phyloP scores from a whole-genome alignment of 2,113 vertebrate species.

The Elephantulus edwardii region DNA sequence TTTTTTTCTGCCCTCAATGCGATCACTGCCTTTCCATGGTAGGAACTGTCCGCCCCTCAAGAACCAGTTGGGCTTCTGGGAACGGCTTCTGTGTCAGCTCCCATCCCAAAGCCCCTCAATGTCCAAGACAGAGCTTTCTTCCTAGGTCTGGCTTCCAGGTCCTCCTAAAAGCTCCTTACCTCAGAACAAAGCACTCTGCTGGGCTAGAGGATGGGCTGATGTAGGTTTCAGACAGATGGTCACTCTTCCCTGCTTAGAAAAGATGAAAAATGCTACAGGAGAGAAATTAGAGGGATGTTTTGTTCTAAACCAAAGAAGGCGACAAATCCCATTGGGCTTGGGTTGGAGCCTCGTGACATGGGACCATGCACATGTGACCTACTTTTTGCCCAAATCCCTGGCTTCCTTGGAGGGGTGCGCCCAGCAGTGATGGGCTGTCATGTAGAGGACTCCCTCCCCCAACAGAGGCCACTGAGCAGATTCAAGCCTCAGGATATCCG shows the following conservation, averaged over 20 bases:
- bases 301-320: conserved; percentile 76
- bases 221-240: conserved; percentile 83
- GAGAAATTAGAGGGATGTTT: conserved; percentile 84
- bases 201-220: conserved; percentile 75
- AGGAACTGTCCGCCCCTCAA: too few relatives aligned
- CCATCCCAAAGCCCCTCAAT: not conserved
- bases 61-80: not conserved
- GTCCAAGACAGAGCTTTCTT: not conserved
- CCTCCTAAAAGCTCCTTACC: conserved; percentile 82
- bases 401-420: conserved; percentile 82
- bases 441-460: conserved; percentile 75
- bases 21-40: not conserved
- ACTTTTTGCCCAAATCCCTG: conserved; percentile 85
- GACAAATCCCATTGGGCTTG: conserved; percentile 87
- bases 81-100: not conserved
- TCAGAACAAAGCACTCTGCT: conserved; percentile 78
- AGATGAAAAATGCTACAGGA: conserved; percentile 85
- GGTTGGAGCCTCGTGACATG: conserved; percentile 85
- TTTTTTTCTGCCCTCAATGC: not conserved
- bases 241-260: conserved; percentile 84
- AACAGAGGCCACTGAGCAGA: conserved; percentile 80
- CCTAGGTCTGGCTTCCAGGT: not conserved
- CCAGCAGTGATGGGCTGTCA: conserved; percentile 76
- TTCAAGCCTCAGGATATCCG: conserved; percentile 76
- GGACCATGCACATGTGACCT: conserved; percentile 86